phyloP scores from a whole-genome alignment of 2,797 vertebrate genomes.

The Limosa lapponica region DNA sequence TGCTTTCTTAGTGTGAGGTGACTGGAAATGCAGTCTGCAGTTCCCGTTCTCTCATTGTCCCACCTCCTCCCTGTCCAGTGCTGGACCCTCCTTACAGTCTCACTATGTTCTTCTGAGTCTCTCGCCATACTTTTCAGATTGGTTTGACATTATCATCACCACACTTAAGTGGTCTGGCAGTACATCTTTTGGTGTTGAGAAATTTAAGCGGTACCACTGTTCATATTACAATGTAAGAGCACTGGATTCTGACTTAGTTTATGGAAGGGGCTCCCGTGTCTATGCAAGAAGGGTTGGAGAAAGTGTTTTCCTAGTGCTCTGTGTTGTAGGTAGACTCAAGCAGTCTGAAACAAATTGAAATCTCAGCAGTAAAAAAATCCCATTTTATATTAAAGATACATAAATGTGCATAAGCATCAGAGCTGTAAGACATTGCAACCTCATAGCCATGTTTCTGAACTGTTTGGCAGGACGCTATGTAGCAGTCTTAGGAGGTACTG shows the following conservation, averaged over 20 bases:
- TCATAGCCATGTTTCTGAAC: accelerated
- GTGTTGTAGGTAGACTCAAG: not conserved
- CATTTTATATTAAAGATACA: not conserved
- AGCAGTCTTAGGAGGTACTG: not conserved
- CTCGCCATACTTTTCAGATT: not conserved
- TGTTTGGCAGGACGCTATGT: not conserved
- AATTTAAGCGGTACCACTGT: not conserved
- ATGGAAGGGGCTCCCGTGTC: not conserved
- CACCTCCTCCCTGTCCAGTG: not conserved
- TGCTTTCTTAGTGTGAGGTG: not conserved
- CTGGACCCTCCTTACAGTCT: not conserved
- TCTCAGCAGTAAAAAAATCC: not conserved
- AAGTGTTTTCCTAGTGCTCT: not conserved
- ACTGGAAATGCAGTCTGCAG: not conserved
- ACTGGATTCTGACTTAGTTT: not conserved
- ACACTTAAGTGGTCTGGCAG: not conserved
- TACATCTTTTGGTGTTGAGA: not conserved
- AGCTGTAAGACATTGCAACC: not conserved
- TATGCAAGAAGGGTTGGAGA: not conserved
- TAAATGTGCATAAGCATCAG: not conserved
- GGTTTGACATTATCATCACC: not conserved
- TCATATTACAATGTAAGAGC: not conserved
- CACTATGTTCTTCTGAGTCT: not conserved
- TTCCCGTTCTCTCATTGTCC: not conserved
- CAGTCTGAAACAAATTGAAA: not conserved